These are phyloP conservation scores for Colinus virginianus DNA, from an alignment of 2,113 vertebrate genomes.

Conservation along the genomic window DNA sequence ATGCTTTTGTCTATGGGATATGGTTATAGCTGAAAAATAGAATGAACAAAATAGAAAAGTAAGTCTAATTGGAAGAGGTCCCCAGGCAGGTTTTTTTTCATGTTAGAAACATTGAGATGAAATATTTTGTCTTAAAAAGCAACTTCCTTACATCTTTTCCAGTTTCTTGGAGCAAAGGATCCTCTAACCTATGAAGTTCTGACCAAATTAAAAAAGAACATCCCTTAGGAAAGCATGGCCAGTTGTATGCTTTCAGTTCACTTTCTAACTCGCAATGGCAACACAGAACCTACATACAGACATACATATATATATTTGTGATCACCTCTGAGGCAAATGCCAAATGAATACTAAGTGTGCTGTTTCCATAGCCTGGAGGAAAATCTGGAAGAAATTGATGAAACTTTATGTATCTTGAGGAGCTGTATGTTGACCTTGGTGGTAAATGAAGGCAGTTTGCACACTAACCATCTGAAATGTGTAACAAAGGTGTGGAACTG, in stretches of 20 bases:
- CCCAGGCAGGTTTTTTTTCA: background rate
- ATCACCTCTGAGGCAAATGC: background rate
- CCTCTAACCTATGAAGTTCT: background rate
- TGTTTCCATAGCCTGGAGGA: fast-evolving
- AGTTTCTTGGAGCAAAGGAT: background rate
- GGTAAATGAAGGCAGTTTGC: background rate
- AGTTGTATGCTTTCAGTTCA: background rate
- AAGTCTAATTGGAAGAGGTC: background rate
- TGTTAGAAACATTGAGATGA: background rate
- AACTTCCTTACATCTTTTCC: background rate
- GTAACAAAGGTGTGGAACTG: background rate
- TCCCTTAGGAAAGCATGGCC: background rate
- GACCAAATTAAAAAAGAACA: background rate
- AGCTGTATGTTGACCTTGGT: background rate
- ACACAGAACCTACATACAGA: background rate
- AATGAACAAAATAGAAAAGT: background rate
- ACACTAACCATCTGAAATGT: background rate
- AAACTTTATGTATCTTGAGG: background rate
- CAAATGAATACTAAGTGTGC: fast-evolving
- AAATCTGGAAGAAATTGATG: background rate
- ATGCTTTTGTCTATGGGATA: background rate
- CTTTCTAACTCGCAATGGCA: background rate
- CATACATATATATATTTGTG: background rate
- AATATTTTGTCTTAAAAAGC: background rate
- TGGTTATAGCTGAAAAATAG: background rate